Evolutionary conservation across 53 echinoderm and acorn worm species (phyloP).

Genomic region (Echinometra lucunter): DNA sequence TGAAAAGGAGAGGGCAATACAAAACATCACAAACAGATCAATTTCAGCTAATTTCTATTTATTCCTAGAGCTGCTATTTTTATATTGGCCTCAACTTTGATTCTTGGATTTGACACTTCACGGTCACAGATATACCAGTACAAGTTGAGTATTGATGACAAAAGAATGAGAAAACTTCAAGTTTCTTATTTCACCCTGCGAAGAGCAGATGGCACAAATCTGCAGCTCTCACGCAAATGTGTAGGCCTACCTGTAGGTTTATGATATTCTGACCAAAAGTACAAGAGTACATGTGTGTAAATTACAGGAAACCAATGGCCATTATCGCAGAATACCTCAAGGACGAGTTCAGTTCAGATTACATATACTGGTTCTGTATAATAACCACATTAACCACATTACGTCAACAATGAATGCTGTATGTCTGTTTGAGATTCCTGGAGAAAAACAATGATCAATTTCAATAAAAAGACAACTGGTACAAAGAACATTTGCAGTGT

Average conservation of each 20-base stretch:
- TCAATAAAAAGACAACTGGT: neutral
- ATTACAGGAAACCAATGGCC: neutral
- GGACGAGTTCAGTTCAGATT: slow-evolving; percentile 21
- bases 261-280: neutral
- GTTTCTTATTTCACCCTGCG: neutral
- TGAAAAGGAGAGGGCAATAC: too few species aligned
- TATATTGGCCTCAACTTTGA: neutral
- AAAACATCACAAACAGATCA: too few species aligned
- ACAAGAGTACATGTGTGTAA: neutral
- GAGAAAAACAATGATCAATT: neutral
- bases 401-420: neutral
- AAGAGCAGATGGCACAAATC: neutral
- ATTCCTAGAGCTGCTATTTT: too few species aligned
- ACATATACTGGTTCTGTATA: neutral
- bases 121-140: neutral
- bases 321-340: neutral
- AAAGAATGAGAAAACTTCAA: neutral
- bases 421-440: neutral
- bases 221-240: neutral
- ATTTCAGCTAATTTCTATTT: too few species aligned
- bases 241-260: neutral
- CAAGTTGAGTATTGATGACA: neutral
- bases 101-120: neutral
- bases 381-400: neutral
- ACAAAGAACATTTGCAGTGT: too few species aligned